Base-by-base conservation (phyloP, 2,113 vertebrate species). In the Mus pahari region DNA sequence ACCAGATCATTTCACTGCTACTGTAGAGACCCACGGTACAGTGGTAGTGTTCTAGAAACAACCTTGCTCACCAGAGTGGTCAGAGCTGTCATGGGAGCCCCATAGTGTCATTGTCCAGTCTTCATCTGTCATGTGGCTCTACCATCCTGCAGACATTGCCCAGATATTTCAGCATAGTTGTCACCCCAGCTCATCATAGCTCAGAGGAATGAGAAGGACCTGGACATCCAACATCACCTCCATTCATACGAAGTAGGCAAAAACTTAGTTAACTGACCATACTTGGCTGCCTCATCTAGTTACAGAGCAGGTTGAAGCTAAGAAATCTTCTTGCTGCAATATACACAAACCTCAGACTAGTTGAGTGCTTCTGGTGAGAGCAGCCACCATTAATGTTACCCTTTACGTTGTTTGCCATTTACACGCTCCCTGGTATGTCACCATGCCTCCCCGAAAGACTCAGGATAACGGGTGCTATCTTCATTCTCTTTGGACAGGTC, bases 401-500 rank as follows among this genome's bases (percentile, higher is more conserved):
- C 87, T 92, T 3, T 50, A 28, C 77, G 39, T 17, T 50, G 17
- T 68, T 94, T 91, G 88, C 45, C 22, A 50, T 33, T 66, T 90
- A 31, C 2, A 12, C 2, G 28, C 20, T 74, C 5, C 17, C 36
- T 19, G 50, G 70, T 77, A 88, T 10, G 42, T 36, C 70, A 3
- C 58, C n/a, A 22, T 96, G 62, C 70, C 7, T 87, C 93, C 28
- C 17, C 8, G n/a, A 66, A 78, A 62, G 45, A 11, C 28, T 28
- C 53, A 90, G 48, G 7, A 45, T 60, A 92, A 28, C 77, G 75
- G 20, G 5, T n/a, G 89, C 58, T 70, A 5, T 93, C 22, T 84
- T 94, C 82, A 88, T 82, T 62, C 31, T 87, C 12, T 95, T 48
- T 64, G 90, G 75, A 17, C 97, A 99, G 99, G 99, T 97, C 98